Evolutionary conservation across 2,113 vertebrate species (phyloP), one percentile per base, ranked within the genome.

Genomic region (Silurus glanis): DNA sequence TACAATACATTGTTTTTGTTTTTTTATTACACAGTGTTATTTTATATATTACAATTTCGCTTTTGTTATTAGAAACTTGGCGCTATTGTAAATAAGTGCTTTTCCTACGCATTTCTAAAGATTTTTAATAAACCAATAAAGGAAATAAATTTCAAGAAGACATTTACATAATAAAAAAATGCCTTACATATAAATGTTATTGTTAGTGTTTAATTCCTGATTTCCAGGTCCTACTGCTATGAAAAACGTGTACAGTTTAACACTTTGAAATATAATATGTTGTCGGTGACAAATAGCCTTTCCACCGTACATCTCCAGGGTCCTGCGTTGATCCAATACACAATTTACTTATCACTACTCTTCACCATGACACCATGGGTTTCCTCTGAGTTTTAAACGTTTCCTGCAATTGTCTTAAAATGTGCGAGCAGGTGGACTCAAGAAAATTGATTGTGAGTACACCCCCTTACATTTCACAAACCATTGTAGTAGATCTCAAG

Each of bases 101-200:
- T 51, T 12, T 9, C 72, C 12, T 80, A 62, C 0, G 10, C 21
- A 61, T 37, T 81, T 23, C 25, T 28, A 49, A 3, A 58, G 14
- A 58, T 79, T 79, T 79, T 79, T 79, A 4, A 37, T 79, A 79
- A 79, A 58, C 25, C 55, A 79, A 79, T 79, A 58, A 79, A 58
- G 55, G 53, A 58, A 58, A 37, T 17, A 10, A 3, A 79, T 19
- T 58, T 28, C 37, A 56, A 14, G 6, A 47, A 51, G 62, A 16
- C 62, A 28, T 82, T 83, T 55, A 55, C 25, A 58, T 55, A 8
- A 83, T 45, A 69, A 67, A 28, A 14, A 28, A 69, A 28, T 28
- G 0, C 12, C 82, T 69, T 71, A 17, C 14, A 56, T 47, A 58
- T 13, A 71, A 13, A 28, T 83, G 14, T 45, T 14, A 83, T 7